These are phyloP conservation scores for Blastobasis adustella DNA, from an alignment of 2,888 invertebrate species.

Conservation along the genomic window DNA sequence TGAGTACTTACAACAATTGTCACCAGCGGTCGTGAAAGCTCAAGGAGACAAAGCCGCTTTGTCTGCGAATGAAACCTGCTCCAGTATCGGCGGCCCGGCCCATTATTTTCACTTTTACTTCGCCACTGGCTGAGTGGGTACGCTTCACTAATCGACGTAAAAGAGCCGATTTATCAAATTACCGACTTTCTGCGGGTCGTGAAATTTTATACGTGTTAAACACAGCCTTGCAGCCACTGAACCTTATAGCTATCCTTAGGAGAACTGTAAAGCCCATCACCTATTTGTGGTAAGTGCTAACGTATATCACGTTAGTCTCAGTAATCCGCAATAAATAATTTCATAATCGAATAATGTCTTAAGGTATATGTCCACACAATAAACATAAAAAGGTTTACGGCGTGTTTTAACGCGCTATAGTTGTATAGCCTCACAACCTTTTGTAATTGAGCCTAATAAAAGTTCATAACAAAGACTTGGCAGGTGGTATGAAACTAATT, in stretches of 20 bases:
- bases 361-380: too few relatives aligned
- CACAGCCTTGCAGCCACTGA: slow-evolving; percentile 9
- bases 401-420: too few relatives aligned
- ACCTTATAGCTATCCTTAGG: neutral
- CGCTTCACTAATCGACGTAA: slow-evolving; percentile 54
- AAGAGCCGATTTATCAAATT: slow-evolving; percentile 46
- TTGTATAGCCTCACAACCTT: neutral
- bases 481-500: slow-evolving; percentile 6
- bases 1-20: neutral
- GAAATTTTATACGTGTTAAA: slow-evolving; percentile 28
- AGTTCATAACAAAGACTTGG: neutral
- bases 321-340: too few relatives aligned
- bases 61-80: slow-evolving; percentile 27
- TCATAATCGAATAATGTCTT: too few relatives aligned
- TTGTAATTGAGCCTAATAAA: neutral
- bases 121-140: slow-evolving; percentile 25
- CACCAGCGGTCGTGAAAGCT: slow-evolving; percentile 22
- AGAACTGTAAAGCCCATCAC: too few relatives aligned
- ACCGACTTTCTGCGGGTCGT: slow-evolving; percentile 43
- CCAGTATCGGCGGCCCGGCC: slow-evolving; percentile 29
- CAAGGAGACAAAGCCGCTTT: slow-evolving; percentile 24
- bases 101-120: slow-evolving; percentile 55
- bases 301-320: too few relatives aligned
- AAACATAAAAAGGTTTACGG: too few relatives aligned
- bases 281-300: too few relatives aligned